A percentile compares a stretch with the other conserved stretches of the same genome.
Evolutionary conservation across 2,113 vertebrate species (phyloP).

Genomic region (Ramphastos sulfuratus): DNA sequence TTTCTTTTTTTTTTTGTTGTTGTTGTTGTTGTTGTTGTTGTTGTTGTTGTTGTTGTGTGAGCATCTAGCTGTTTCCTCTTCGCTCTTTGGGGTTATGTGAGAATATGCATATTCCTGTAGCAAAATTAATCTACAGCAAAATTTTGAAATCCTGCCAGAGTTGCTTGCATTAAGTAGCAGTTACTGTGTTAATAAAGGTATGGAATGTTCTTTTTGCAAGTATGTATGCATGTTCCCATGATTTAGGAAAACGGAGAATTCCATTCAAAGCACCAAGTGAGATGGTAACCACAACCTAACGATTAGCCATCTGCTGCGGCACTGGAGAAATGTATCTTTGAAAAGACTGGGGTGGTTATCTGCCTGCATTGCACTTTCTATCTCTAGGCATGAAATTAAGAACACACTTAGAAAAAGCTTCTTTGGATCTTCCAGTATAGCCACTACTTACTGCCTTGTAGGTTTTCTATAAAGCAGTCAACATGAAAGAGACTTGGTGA

Average conservation of each 20-base stretch:
- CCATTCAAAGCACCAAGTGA: background rate
- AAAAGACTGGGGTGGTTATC: background rate
- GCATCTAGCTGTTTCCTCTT: background rate
- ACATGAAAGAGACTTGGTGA: constrained; percentile 39
- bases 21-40: background rate
- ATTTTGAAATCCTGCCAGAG: background rate
- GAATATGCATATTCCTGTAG: background rate
- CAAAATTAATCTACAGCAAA: background rate
- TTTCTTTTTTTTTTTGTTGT: background rate
- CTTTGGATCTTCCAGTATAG: background rate
- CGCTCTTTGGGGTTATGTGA: background rate
- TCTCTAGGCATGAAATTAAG: background rate
- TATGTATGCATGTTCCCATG: background rate
- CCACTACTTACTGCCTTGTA: background rate
- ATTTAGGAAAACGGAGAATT: background rate
- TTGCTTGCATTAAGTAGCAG: background rate
- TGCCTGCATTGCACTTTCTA: background rate
- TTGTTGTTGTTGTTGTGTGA: background rate
- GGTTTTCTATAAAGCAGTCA: constrained; percentile 6
- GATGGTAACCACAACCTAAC: background rate
- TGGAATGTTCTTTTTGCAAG: background rate
- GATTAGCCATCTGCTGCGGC: background rate
- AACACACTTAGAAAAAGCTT: background rate
- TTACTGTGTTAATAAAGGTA: background rate
- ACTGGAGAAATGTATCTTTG: background rate